A percentile compares a stretch with the other conserved stretches of the same genome.
Evolutionary conservation across 2,797 vertebrate species (phyloP).

Genomic region (Anguilla marmorata): DNA sequence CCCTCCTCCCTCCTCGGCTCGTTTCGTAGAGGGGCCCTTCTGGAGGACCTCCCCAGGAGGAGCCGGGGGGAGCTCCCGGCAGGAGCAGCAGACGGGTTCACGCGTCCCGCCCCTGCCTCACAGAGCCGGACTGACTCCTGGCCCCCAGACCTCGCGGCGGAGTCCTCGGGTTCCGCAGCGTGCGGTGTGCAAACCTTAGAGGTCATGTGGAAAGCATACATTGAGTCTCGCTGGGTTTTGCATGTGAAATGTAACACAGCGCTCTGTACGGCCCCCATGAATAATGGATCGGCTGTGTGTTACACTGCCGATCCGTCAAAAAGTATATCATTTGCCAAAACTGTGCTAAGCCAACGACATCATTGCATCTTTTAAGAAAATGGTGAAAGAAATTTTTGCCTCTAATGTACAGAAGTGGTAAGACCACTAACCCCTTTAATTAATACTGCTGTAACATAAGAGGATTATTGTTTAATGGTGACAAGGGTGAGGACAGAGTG

Average conservation of each 20-base stretch:
- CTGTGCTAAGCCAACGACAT: constrained; percentile 41
- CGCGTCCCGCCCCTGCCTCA: constrained; percentile 45
- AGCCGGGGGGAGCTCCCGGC: constrained; percentile 32
- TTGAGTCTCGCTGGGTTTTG: constrained; percentile 70
- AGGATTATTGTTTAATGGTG: background rate
- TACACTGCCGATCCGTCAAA: constrained; percentile 33
- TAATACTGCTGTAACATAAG: too few species aligned
- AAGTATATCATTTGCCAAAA: constrained; percentile 42
- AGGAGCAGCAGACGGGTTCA: constrained; percentile 9
- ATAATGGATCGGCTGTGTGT: constrained; percentile 56
- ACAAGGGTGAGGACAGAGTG: constrained; percentile 3
- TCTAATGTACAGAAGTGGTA: background rate
- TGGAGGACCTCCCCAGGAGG: constrained; percentile 48
- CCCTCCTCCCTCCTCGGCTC: constrained; percentile 40
- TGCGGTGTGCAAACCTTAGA: constrained; percentile 59
- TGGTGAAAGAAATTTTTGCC: background rate
- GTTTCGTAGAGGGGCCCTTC: constrained; percentile 41
- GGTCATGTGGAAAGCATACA: constrained; percentile 70
- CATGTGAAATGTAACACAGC: constrained; percentile 71
- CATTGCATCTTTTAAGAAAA: constrained; percentile 44
- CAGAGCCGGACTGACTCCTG: constrained; percentile 63
- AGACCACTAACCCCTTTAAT: background rate
- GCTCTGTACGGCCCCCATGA: constrained; percentile 57
- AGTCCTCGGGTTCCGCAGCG: constrained; percentile 62
- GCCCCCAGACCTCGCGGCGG: constrained; percentile 69